phyloP scores from a whole-genome alignment of 2,113 vertebrate species.

The Spea multiplicata region DNA sequence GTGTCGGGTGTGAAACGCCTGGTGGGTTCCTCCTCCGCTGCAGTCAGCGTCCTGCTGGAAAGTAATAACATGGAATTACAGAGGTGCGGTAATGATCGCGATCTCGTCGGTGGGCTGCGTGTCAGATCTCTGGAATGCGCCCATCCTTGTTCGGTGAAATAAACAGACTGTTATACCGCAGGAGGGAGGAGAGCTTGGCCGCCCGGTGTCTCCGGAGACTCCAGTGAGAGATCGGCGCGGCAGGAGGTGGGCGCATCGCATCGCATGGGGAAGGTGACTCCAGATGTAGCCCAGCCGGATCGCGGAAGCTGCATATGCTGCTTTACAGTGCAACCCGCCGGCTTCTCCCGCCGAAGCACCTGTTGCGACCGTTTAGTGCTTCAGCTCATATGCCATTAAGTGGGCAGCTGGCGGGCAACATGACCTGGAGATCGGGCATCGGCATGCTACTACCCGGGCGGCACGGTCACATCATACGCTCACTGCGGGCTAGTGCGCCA shows the following conservation, averaged over 20 bases:
- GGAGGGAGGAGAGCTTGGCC: conserved; percentile 3
- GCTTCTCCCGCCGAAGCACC: background rate
- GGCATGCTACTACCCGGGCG: too few relatives aligned
- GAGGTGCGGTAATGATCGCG: background rate
- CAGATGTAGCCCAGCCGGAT: background rate
- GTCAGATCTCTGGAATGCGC: conserved; percentile 27
- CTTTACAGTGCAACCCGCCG: background rate
- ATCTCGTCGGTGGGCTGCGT: background rate
- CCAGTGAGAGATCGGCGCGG: background rate
- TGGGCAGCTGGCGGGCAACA: background rate
- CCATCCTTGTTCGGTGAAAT: conserved; percentile 4
- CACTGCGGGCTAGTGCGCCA: too few relatives aligned
- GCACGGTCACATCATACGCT: too few relatives aligned
- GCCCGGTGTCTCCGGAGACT: background rate
- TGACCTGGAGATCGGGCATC: background rate
- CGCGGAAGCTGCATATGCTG: background rate
- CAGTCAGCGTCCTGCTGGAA: background rate
- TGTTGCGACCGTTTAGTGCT: background rate
- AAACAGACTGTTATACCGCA: background rate
- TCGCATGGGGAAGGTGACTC: background rate
- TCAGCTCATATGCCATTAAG: background rate
- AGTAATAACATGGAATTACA: background rate
- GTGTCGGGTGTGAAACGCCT: background rate
- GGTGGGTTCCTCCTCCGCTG: background rate
- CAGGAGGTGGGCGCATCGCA: background rate